phyloP scores from a whole-genome alignment of 2,888 invertebrate species.

The Anorthoa munda region DNA sequence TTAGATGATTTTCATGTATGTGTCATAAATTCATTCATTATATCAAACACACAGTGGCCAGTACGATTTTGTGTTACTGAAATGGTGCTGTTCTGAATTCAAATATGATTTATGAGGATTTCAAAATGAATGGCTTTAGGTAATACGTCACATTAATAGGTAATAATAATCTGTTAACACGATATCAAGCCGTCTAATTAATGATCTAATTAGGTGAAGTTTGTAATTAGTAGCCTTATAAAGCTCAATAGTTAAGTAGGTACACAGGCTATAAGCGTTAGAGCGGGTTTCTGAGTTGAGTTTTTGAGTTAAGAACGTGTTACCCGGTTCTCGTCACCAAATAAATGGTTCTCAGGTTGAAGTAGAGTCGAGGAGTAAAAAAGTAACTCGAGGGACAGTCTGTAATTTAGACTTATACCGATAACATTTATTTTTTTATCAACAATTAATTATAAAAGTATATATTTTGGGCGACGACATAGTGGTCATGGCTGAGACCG shows the following conservation, averaged over 20 bases:
- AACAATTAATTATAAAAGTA: too few relatives aligned
- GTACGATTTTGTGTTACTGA: not conserved
- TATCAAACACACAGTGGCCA: not conserved
- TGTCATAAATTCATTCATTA: not conserved
- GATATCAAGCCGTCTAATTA: conserved; percentile 32
- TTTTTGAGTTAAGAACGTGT: too few relatives aligned
- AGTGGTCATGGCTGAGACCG: too few relatives aligned
- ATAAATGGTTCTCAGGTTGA: too few relatives aligned
- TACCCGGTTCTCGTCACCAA: too few relatives aligned
- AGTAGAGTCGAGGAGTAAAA: too few relatives aligned
- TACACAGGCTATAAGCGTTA: too few relatives aligned
- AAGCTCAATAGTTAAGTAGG: not conserved
- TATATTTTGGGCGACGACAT: too few relatives aligned
- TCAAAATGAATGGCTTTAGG: conserved; percentile 26
- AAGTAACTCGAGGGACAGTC: too few relatives aligned
- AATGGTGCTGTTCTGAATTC: not conserved
- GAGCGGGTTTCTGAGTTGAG: too few relatives aligned
- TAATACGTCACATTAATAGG: conserved; percentile 29
- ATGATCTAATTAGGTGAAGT: conserved; percentile 23
- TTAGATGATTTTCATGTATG: not conserved
- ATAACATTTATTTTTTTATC: too few relatives aligned
- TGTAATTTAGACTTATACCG: too few relatives aligned
- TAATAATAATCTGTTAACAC: conserved; percentile 36
- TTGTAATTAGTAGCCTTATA: not conserved
- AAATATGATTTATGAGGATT: conserved; percentile 30